Conservation (phyloP, 2,113 vertebrate species). For the Aramus guarauna region DNA sequence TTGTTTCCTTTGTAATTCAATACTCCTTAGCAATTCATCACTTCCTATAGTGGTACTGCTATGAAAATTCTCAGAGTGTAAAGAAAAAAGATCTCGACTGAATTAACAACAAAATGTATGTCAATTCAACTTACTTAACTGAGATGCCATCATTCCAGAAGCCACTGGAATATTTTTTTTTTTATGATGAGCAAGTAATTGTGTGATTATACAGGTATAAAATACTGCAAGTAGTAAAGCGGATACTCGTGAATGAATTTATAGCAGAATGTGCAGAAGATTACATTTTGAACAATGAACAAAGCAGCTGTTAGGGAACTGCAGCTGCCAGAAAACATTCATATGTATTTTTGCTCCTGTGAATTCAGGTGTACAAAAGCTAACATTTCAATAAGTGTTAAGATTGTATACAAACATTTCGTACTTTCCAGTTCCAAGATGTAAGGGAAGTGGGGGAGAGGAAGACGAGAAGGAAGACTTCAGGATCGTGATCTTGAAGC, state of each 20-base stretch:
- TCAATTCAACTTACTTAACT: background rate
- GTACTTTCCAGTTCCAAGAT: background rate
- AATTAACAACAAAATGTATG: background rate
- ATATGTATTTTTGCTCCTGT: background rate
- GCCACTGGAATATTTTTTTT: background rate
- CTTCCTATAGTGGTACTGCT: background rate
- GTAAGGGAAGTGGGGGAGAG: rapidly evolving
- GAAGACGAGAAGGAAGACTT: background rate
- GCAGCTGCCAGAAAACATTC: background rate
- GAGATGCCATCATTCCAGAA: background rate
- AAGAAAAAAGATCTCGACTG: background rate
- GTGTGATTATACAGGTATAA: background rate
- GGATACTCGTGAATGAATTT: background rate
- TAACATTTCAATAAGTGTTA: background rate
- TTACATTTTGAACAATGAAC: background rate
- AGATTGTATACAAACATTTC: background rate
- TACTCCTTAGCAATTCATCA: background rate
- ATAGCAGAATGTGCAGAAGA: background rate
- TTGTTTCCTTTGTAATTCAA: background rate
- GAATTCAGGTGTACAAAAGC: background rate
- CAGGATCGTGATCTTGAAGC: background rate
- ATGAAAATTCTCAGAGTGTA: background rate
- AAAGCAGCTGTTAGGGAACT: background rate
- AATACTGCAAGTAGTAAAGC: background rate
- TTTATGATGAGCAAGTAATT: background rate